Evolutionary conservation across 1,140 invertebrate species (phyloP), one percentile per base, ranked within the genome.

Genomic region (Scaptodrosophila lebanonensis): DNA sequence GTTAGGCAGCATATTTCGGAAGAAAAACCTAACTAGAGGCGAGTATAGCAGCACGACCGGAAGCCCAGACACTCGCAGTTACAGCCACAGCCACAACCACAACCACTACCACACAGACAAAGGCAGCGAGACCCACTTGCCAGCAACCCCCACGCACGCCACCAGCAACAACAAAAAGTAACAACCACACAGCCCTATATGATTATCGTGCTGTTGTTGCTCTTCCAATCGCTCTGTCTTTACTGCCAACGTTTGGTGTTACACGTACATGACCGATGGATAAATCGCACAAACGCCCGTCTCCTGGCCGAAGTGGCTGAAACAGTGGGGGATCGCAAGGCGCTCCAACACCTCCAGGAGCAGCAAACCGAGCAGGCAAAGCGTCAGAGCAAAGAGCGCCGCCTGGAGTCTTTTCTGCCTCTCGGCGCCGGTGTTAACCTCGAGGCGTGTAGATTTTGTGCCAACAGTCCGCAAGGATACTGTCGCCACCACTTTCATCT

Each of bases 131-230:
- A 27, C 16, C 13, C 45, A 25, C 25, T n/a, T 38, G 30, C 27
- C 25, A 40, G 27, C 53, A 57, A 75, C 54, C 53, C 59, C 66
- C 36, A 54, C 36, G 33, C 42, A 56, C 11, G 27, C 43, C 40
- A 43, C 25, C 20, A 33, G 8, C 8, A n/a, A 33, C 32, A 13
- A 33, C 32, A 35, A 40, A 35, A 57, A 12, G 9, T 11, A 4
- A 16, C 52, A 61, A 61, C 64, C n/a, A n/a, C n/a, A n/a, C n/a
- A n/a, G n/a, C 53, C 62, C 68, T 69, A 79, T 75, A 86, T 86
- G 84, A 84, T 86, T 86, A 84, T 86, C 79, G 83, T 86, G 35
- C 52, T 86, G 65, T 61, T 86, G 47, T 66, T 86, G 68, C 82
- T 86, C 44, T 86, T 86, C 47, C 79, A 84, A 85, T 86, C 85